These are phyloP conservation scores for Zaprionus taronus DNA, from an alignment of 1,140 invertebrate genomes.

Conservation along the genomic window DNA sequence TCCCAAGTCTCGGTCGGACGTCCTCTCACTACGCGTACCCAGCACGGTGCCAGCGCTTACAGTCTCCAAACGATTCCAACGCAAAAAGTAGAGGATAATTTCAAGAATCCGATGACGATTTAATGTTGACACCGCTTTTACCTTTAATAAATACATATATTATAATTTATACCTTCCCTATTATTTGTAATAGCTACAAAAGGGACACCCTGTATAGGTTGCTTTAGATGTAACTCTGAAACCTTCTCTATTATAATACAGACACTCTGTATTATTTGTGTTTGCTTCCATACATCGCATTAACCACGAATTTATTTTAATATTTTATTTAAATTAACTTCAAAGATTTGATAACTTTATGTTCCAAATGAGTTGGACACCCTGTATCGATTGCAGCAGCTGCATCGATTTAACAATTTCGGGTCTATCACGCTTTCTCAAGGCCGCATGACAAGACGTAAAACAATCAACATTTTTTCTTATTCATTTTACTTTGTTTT, in stretches of 20 bases:
- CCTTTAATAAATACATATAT: neutral
- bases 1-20: slow-evolving; percentile 60
- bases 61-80: slow-evolving; percentile 48
- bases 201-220: neutral
- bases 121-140: neutral
- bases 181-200: neutral
- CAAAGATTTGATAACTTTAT: neutral
- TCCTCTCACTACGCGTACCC: slow-evolving; percentile 64
- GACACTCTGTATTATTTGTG: too few species aligned
- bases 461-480: slow-evolving; percentile 14
- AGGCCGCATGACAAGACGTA: slow-evolving; percentile 16
- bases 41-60: slow-evolving; percentile 62
- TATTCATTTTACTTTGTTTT: slow-evolving; percentile 58
- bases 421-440: slow-evolving; percentile 24
- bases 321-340: neutral
- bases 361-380: slow-evolving; percentile 13
- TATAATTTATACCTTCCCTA: neutral
- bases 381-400: slow-evolving; percentile 40
- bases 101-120: neutral
- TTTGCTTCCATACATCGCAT: neutral
- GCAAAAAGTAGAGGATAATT: slow-evolving; percentile 52
- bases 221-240: neutral
- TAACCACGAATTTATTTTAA: neutral
- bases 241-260: neutral
- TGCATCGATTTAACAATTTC: slow-evolving; percentile 69